Percentiles rank a stretch among this genome's conserved stretches.
Conservation (phyloP, 2,113 vertebrate species). For the Buteo buteo region DNA sequence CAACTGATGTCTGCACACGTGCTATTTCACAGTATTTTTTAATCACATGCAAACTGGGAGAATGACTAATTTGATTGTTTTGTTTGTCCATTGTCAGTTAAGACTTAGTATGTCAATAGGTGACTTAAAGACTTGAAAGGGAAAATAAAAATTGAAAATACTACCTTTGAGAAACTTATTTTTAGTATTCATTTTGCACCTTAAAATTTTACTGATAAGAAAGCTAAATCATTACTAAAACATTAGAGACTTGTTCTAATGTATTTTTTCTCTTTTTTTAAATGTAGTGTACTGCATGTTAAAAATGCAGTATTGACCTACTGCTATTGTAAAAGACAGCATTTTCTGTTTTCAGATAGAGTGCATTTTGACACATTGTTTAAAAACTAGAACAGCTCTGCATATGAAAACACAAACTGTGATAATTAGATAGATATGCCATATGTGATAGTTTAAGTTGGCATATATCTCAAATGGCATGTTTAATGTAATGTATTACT, state of each 20-base stretch:
- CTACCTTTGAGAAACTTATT: neutral
- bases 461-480: constrained; percentile 61
- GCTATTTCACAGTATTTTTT: neutral
- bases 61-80: neutral
- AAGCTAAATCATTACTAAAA: neutral
- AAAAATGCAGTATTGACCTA: neutral
- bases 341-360: constrained; percentile 50
- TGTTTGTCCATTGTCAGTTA: neutral
- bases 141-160: neutral
- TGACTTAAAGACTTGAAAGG: neutral
- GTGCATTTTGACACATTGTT: constrained; percentile 63
- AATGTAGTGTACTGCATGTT: neutral
- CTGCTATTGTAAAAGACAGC: neutral
- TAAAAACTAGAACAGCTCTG: constrained; percentile 61
- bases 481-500: constrained; percentile 57
- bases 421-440: constrained; percentile 62
- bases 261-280: neutral
- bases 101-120: neutral
- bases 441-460: constrained; percentile 63
- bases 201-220: neutral
- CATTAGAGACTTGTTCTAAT: neutral
- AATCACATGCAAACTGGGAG: neutral
- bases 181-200: neutral
- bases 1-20: neutral
- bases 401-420: constrained; percentile 71